A percentile compares a stretch with the other conserved stretches of the same genome.
Conservation (phyloP, 2,888 invertebrate species). For the Arrhopalites spinosus region DNA sequence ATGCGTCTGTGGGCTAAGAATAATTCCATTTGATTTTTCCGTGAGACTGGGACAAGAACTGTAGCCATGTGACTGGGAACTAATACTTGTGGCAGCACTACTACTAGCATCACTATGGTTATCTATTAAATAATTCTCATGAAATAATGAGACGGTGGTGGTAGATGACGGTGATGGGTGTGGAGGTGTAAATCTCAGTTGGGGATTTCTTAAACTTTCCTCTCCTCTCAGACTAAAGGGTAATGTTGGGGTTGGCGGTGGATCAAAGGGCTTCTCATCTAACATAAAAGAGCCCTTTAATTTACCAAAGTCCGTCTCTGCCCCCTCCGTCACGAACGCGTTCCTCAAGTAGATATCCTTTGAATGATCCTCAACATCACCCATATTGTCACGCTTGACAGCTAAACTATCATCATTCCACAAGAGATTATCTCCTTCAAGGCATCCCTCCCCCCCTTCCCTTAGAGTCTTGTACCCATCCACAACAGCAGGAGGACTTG, state of each 20-base stretch:
- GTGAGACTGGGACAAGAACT: slow-evolving; percentile 18
- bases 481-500: slow-evolving; percentile 1
- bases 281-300: slow-evolving; percentile 48
- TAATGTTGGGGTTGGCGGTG: slow-evolving; percentile 42
- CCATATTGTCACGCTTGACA: slow-evolving; percentile 31
- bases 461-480: background rate
- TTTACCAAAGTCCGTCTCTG: slow-evolving; percentile 44
- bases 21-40: slow-evolving; percentile 8
- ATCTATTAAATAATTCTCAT: background rate
- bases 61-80: slow-evolving; percentile 24
- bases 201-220: slow-evolving; percentile 5
- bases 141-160: background rate
- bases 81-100: background rate
- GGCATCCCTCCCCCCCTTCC: background rate
- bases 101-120: background rate
- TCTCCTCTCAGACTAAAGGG: slow-evolving; percentile 25
- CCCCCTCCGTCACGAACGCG: slow-evolving; percentile 40
- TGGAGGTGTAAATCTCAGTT: slow-evolving; percentile 25
- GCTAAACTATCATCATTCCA: slow-evolving; percentile 7
- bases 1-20: background rate
- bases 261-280: slow-evolving; percentile 49
- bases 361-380: slow-evolving; percentile 22
- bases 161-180: slow-evolving; percentile 27
- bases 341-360: slow-evolving; percentile 2
- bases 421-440: slow-evolving; percentile 2